Evolutionary conservation across 2,888 invertebrate species (phyloP).

Genomic region (Ochropacha duplaris): DNA sequence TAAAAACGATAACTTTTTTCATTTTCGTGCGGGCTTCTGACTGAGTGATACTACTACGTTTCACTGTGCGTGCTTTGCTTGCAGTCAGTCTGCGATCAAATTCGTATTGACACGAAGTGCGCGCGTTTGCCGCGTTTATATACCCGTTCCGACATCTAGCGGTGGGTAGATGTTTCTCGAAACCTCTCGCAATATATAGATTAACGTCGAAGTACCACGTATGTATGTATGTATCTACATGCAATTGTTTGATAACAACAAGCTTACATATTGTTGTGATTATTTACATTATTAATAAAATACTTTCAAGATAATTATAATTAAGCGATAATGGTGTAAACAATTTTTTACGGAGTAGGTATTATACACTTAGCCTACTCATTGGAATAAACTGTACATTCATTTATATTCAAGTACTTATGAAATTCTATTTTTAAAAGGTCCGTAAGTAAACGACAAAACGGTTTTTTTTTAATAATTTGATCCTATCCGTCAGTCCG

Average conservation of each 20-base stretch:
- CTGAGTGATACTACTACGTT: not conserved
- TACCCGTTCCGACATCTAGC: conserved; percentile 52
- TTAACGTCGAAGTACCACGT: conserved; percentile 15
- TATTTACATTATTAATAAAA: not conserved
- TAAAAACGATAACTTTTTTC: conserved; percentile 23
- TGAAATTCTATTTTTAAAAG: too few relatives aligned
- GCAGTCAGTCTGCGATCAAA: not conserved
- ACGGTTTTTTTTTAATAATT: too few relatives aligned
- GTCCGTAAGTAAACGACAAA: too few relatives aligned
- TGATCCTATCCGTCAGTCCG: too few relatives aligned
- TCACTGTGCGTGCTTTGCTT: too few relatives aligned
- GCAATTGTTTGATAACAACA: not conserved
- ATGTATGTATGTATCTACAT: not conserved
- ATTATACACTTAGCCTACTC: too few relatives aligned
- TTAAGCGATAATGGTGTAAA: too few relatives aligned
- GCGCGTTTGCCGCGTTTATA: conserved; percentile 36
- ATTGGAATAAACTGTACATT: too few relatives aligned
- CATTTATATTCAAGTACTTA: too few relatives aligned
- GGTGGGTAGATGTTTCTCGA: conserved; percentile 51
- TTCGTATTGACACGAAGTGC: conserved; percentile 16
- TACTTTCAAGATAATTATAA: too few relatives aligned
- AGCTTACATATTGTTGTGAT: not conserved
- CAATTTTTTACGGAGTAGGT: too few relatives aligned
- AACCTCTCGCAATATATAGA: conserved; percentile 16
- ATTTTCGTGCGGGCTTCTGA: conserved; percentile 17